phyloP scores from a whole-genome alignment of 2,888 invertebrate species.

The Cybosia mesomella region DNA sequence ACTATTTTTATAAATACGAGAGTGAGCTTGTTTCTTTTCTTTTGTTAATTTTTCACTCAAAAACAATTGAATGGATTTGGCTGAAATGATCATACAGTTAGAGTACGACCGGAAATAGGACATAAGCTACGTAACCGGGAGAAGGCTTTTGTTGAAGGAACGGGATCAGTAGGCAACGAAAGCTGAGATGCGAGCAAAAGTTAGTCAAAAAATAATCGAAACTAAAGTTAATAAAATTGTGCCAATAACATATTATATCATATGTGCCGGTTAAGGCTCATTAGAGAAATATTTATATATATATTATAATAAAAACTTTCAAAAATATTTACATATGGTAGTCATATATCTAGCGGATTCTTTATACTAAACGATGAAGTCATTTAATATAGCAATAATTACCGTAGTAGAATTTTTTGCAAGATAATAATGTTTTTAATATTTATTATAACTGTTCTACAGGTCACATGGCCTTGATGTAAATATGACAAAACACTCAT shows the following conservation, averaged over 20 bases:
- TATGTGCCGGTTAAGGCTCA: not conserved
- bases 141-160: no score
- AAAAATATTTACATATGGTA: not conserved
- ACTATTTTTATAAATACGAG: not conserved
- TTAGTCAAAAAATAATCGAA: not conserved
- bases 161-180: no score
- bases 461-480: slow-evolving; percentile 31
- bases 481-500: slow-evolving; percentile 50
- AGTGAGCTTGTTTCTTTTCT: not conserved
- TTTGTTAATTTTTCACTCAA: not conserved
- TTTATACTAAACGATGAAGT: slow-evolving; percentile 18
- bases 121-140: not conserved
- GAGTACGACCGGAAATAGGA: not conserved
- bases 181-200: not conserved
- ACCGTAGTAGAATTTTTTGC: slow-evolving; percentile 25
- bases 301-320: no score
- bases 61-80: no score
- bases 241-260: not conserved
- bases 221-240: not conserved
- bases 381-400: slow-evolving; percentile 33
- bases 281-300: no score
- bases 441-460: slow-evolving; percentile 40
- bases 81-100: not conserved
- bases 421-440: slow-evolving; percentile 11
- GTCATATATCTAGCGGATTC: slow-evolving; percentile 18